Evolutionary conservation across 2,888 invertebrate genomes (phyloP).

Genomic region (Amphiduros pacificus): DNA sequence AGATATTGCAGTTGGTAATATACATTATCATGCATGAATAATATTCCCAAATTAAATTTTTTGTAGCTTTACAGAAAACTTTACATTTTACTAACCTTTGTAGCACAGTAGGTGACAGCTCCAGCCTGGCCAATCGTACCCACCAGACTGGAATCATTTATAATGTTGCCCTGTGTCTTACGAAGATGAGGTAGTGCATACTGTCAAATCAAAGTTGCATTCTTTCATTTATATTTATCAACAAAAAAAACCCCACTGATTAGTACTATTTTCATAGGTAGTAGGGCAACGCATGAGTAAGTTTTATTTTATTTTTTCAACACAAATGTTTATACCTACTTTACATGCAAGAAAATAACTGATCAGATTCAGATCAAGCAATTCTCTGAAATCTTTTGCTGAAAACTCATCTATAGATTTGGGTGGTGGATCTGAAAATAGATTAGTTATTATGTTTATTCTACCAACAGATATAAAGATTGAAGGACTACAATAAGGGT

Average conservation of each 20-base stretch:
- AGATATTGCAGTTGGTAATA: too few relatives aligned
- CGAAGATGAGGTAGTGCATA: conserved; percentile 52
- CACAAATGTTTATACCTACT: conserved; percentile 25
- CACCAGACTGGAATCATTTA: conserved; percentile 56
- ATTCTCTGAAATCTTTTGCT: conserved; percentile 44
- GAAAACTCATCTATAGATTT: conserved; percentile 48
- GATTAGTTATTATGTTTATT: neutral
- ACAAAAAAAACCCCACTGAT: neutral
- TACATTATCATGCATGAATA: too few relatives aligned
- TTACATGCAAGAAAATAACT: conserved; percentile 50
- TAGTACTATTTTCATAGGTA: neutral
- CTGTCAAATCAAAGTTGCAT: conserved; percentile 32
- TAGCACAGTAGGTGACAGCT: conserved; percentile 52
- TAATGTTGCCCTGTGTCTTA: conserved; percentile 53
- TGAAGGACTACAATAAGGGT: too few relatives aligned
- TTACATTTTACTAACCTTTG: conserved; percentile 50
- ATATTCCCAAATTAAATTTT: too few relatives aligned
- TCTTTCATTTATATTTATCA: neutral
- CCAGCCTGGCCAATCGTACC: conserved; percentile 50
- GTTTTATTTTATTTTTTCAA: neutral
- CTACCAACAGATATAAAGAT: neutral
- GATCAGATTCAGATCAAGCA: conserved; percentile 50
- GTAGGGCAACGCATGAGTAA: neutral
- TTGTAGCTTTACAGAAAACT: too few relatives aligned
- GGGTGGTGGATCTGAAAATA: conserved; percentile 47